Evolutionary conservation across 2,888 invertebrate genomes (phyloP).

Genomic region (Hirtodrosophila histrioides): DNA sequence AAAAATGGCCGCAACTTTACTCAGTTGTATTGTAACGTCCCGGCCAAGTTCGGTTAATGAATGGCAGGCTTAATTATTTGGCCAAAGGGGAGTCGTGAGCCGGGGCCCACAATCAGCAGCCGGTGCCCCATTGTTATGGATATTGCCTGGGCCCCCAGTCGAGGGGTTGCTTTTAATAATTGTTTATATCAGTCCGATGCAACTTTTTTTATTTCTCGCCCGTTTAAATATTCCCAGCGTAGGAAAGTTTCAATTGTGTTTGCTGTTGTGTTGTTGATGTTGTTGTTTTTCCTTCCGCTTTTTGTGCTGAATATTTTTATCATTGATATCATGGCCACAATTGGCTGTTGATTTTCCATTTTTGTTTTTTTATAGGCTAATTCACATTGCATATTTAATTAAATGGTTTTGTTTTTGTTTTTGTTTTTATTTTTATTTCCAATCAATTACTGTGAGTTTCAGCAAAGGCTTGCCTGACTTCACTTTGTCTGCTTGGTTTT

Average conservation of each 20-base stretch:
- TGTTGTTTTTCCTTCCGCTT: conserved; percentile 6
- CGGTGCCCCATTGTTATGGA: conserved; percentile 54
- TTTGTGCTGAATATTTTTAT: conserved; percentile 55
- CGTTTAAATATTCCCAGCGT: conserved; percentile 56
- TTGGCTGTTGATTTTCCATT: conserved; percentile 57
- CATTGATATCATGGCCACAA: conserved; percentile 62
- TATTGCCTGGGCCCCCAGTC: conserved; percentile 33
- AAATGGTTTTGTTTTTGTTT: conserved; percentile 45
- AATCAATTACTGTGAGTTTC: conserved; percentile 44
- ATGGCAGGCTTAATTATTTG: conserved; percentile 69
- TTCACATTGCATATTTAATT: conserved; percentile 71
- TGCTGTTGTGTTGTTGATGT: conserved; percentile 24
- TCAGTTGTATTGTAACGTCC: conserved; percentile 40
- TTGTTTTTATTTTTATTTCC: conserved; percentile 44
- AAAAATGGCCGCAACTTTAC: conserved; percentile 57
- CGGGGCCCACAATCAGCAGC: conserved; percentile 46
- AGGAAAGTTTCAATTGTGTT: conserved; percentile 57
- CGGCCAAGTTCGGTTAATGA: conserved; percentile 66
- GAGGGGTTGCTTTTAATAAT: conserved; percentile 72
- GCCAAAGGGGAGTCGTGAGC: conserved; percentile 45
- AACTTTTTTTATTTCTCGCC: conserved; percentile 29
- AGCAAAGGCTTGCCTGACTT: conserved; percentile 16
- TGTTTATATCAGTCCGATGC: conserved; percentile 66
- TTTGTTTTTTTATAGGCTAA: conserved; percentile 50
- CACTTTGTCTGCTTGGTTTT: conserved; percentile 9